phyloP scores from a whole-genome alignment of 2,888 invertebrate species.

The Cantharis rustica region DNA sequence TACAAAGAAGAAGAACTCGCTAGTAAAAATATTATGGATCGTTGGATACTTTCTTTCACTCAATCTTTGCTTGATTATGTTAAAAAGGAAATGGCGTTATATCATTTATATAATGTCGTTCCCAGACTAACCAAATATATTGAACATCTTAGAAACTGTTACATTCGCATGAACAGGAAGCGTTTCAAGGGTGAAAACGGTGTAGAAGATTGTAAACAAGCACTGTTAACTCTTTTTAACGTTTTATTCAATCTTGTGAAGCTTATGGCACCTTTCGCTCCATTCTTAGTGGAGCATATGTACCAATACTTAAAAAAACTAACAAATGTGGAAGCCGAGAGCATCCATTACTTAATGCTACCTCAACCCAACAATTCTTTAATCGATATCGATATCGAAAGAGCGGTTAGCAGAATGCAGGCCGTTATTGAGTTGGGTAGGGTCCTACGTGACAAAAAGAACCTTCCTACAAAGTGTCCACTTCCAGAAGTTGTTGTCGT shows the following conservation, averaged over 20 bases:
- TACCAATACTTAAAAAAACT: slow-evolving; percentile 84
- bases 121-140: slow-evolving; percentile 94
- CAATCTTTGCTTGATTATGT: slow-evolving; percentile 90
- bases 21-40: slow-evolving; percentile 86
- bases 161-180: slow-evolving; percentile 94
- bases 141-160: slow-evolving; percentile 98
- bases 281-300: slow-evolving; percentile 94
- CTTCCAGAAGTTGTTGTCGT: slow-evolving; percentile 95
- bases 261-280: slow-evolving; percentile 97
- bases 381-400: slow-evolving; percentile 85
- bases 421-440: slow-evolving; percentile 92
- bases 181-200: slow-evolving; percentile 92
- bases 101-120: slow-evolving; percentile 93
- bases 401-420: slow-evolving; percentile 92
- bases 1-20: slow-evolving; percentile 48
- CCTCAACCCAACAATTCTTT: slow-evolving; percentile 73
- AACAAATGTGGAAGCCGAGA: slow-evolving; percentile 64
- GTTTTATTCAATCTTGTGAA: slow-evolving; percentile 87
- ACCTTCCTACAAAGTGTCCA: slow-evolving; percentile 95
- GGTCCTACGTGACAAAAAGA: slow-evolving; percentile 89
- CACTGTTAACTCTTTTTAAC: slow-evolving; percentile 85
- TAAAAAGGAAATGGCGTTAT: slow-evolving; percentile 91
- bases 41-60: slow-evolving; percentile 96
- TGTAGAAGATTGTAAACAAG: slow-evolving; percentile 77
- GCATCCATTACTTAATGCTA: slow-evolving; percentile 92